Percentiles rank a stretch among this genome's conserved stretches.
These are phyloP conservation scores for Drosophila rufa DNA, from an alignment of 1,140 invertebrate genomes.

Conservation along the genomic window DNA sequence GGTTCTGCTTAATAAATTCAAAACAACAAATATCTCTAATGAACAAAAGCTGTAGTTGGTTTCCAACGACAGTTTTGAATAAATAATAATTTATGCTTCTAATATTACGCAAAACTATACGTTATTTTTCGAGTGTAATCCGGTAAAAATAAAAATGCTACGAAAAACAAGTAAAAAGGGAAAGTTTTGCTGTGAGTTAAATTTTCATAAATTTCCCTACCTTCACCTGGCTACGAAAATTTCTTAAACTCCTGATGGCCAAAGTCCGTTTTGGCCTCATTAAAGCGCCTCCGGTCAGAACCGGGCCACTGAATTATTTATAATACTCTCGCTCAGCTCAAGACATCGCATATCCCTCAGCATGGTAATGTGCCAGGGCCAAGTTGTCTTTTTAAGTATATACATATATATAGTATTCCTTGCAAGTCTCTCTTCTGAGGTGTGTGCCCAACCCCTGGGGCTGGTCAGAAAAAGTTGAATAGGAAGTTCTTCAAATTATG, in stretches of 20 bases:
- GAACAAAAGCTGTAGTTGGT: no score
- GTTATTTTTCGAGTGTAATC: conserved; percentile 6
- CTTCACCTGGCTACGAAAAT: conserved; percentile 68
- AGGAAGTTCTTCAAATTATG: conserved; percentile 60
- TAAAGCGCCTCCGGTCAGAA: conserved; percentile 74
- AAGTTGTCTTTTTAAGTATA: conserved; percentile 47
- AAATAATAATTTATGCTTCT: no score
- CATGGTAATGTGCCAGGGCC: conserved; percentile 57
- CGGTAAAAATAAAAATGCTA: neutral
- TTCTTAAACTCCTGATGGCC: conserved; percentile 76
- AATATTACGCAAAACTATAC: neutral
- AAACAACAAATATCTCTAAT: no score
- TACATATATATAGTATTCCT: conserved; percentile 26
- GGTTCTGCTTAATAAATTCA: no score
- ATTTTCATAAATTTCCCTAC: conserved; percentile 75
- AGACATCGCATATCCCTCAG: conserved; percentile 26
- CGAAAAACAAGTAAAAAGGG: conserved; percentile 22
- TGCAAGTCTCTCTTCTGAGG: conserved; percentile 17
- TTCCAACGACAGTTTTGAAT: no score
- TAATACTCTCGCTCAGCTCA: conserved; percentile 52
- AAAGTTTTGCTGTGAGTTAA: conserved; percentile 59
- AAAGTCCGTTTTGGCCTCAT: conserved; percentile 80
- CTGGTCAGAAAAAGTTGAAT: conserved; percentile 53
- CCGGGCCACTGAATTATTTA: conserved; percentile 81
- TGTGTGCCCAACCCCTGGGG: conserved; percentile 41